phyloP scores from a whole-genome alignment of 2,113 vertebrate genomes.

The Hippocampus zosterae region DNA sequence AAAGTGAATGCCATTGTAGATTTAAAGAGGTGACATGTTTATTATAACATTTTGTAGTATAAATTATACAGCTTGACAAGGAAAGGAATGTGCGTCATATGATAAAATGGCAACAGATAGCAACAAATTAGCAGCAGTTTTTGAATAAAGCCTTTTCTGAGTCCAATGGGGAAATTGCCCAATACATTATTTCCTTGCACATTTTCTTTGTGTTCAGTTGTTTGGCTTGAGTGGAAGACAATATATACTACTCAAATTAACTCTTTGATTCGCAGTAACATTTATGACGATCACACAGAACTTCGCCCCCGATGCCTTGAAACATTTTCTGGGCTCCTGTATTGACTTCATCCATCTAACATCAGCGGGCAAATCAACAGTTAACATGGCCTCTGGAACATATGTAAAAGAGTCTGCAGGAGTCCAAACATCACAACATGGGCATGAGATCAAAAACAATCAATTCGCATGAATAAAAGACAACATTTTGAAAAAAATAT shows the following conservation, averaged over 20 bases:
- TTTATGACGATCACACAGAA: conserved; percentile 26
- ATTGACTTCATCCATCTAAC: background rate
- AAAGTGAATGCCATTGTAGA: conserved; percentile 38
- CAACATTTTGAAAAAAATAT: conserved; percentile 45
- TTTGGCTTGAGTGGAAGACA: conserved; percentile 27
- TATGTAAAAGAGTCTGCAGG: conserved; percentile 4
- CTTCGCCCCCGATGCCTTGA: background rate
- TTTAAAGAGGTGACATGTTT: conserved; percentile 48
- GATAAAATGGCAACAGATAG: conserved; percentile 28
- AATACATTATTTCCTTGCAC: conserved; percentile 57
- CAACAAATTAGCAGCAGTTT: conserved; percentile 24
- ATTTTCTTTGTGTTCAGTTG: conserved; percentile 17
- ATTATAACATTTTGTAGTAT: conserved; percentile 61
- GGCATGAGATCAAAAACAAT: conserved; percentile 26
- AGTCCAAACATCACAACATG: conserved; percentile 8
- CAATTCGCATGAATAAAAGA: conserved; percentile 24
- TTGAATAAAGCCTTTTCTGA: conserved; percentile 28
- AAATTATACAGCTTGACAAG: conserved; percentile 51
- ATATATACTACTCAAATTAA: background rate
- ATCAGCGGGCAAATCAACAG: background rate
- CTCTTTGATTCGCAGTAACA: conserved; percentile 32
- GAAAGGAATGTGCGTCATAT: conserved; percentile 9
- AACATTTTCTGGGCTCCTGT: background rate
- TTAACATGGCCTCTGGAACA: conserved; percentile 18
- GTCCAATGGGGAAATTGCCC: conserved; percentile 48